Conservation (phyloP, 2,113 vertebrate genomes). For the Alethe diademata region DNA sequence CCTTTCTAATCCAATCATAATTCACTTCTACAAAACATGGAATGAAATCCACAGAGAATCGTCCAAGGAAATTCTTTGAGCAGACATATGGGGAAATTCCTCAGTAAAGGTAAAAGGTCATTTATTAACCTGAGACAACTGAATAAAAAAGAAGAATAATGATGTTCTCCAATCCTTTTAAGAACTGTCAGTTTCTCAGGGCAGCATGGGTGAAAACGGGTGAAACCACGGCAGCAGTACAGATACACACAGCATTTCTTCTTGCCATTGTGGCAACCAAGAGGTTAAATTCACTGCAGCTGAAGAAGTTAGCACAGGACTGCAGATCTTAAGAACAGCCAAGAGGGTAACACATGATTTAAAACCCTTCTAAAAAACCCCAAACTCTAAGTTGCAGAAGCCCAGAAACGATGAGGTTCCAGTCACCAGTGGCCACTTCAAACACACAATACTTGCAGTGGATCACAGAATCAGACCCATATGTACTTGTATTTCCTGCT, state of each 20-base stretch:
- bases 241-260: background rate
- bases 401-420: background rate
- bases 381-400: background rate
- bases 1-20: constrained; percentile 63
- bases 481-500: background rate
- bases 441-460: background rate
- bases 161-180: background rate
- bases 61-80: constrained; percentile 56
- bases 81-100: constrained; percentile 53
- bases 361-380: background rate
- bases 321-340: background rate
- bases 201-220: background rate
- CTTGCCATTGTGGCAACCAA: background rate
- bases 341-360: background rate
- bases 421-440: background rate
- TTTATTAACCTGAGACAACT: constrained; percentile 37
- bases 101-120: constrained; percentile 59
- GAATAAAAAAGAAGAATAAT: background rate
- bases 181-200: background rate
- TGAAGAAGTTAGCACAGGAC: background rate
- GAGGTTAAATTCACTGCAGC: background rate
- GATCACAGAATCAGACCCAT: background rate
- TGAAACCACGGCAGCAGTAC: background rate
- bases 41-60: constrained; percentile 48
- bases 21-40: constrained; percentile 46